Percentiles rank a stretch among this genome's conserved stretches.
Evolutionary conservation across 1,140 invertebrate species (phyloP).

Genomic region (Dendrolimus kikuchii): DNA sequence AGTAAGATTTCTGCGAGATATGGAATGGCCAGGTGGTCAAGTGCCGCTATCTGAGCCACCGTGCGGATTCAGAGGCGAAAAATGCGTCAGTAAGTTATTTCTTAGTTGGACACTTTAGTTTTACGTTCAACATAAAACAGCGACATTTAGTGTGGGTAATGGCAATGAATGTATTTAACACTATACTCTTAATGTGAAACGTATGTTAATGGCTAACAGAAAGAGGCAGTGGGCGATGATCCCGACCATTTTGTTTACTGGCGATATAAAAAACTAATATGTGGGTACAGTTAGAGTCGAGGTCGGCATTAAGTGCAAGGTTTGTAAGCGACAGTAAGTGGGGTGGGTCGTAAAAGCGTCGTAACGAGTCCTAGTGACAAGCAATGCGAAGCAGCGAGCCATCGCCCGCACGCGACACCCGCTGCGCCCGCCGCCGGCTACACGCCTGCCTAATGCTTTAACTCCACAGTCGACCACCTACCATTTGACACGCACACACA

Average conservation of each 20-base stretch:
- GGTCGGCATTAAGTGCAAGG: constrained; percentile 46
- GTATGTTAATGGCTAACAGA: constrained; percentile 35
- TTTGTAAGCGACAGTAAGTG: constrained; percentile 29
- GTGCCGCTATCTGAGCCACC: constrained; percentile 93
- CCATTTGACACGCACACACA: constrained; percentile 2
- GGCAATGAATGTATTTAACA: constrained; percentile 2
- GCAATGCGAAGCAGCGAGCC: constrained; percentile 32
- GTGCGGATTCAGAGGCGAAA: constrained; percentile 93
- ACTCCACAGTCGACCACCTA: background rate
- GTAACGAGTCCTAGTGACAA: constrained; percentile 33
- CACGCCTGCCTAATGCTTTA: constrained; percentile 9
- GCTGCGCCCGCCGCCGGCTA: constrained; percentile 18
- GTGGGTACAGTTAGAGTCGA: constrained; percentile 20
- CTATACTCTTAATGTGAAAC: constrained; percentile 23
- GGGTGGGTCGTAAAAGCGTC: constrained; percentile 38
- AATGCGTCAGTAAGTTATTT: constrained; percentile 86
- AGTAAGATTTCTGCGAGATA: constrained; percentile 76
- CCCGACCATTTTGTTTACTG: constrained; percentile 32
- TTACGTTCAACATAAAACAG: background rate
- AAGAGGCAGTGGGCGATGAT: constrained; percentile 15
- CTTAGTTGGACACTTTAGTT: background rate
- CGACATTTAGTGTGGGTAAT: background rate
- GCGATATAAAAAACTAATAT: constrained; percentile 44
- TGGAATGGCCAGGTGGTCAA: constrained; percentile 84
- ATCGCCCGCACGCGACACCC: constrained; percentile 44